Percentiles rank a stretch among this genome's conserved stretches.
Conservation (phyloP, 2,888 invertebrate species). For the Idaea biselata region DNA sequence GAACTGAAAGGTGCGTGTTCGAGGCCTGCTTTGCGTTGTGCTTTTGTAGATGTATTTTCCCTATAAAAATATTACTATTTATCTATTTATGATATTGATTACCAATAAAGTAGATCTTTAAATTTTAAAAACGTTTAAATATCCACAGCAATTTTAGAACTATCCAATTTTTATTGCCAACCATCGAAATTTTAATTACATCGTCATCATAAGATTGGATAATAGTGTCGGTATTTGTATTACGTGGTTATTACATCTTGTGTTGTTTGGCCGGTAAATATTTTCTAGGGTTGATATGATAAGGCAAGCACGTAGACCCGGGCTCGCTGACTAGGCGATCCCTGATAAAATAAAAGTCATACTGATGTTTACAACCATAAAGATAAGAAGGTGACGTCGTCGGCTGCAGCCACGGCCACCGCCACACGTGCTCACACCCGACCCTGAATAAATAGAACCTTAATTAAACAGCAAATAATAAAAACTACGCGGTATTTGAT, state of each 20-base stretch:
- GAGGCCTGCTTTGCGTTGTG: too few species aligned
- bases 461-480: constrained; percentile 69
- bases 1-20: too few species aligned
- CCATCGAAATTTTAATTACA: not conserved
- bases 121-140: too few species aligned
- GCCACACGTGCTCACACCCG: constrained; percentile 56
- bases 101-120: too few species aligned
- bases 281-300: constrained; percentile 64
- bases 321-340: constrained; percentile 63
- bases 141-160: too few species aligned
- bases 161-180: too few species aligned
- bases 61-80: too few species aligned
- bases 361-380: constrained; percentile 69
- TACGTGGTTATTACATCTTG: constrained; percentile 45
- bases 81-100: too few species aligned
- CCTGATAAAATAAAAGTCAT: constrained; percentile 68
- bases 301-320: constrained; percentile 52
- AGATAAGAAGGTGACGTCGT: constrained; percentile 65
- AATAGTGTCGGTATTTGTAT: constrained; percentile 14
- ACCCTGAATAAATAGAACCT: constrained; percentile 59
- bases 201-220: not conserved
- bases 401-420: constrained; percentile 52
- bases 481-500: constrained; percentile 61
- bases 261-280: constrained; percentile 56
- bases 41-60: too few species aligned